A percentile compares a stretch with the other conserved stretches of the same genome.
Evolutionary conservation across 2,113 vertebrate species (phyloP).

Genomic region (Paedocypris sp.): DNA sequence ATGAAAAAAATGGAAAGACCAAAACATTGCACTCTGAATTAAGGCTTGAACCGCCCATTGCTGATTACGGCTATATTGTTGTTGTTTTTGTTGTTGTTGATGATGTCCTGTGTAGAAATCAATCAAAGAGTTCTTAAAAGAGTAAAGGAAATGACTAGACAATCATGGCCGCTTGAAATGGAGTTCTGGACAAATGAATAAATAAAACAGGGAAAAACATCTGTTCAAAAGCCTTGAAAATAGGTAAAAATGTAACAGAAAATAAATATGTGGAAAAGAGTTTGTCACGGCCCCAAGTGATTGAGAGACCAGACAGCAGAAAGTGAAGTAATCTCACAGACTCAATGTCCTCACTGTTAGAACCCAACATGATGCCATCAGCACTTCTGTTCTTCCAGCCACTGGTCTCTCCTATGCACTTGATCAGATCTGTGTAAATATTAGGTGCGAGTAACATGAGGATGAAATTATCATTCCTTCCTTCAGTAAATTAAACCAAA

Average conservation of each 20-base stretch:
- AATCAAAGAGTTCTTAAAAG: too few relatives aligned
- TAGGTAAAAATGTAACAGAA: too few relatives aligned
- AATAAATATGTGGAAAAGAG: too few relatives aligned
- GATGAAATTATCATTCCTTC: constrained; percentile 45
- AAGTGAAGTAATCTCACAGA: not conserved
- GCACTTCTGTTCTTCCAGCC: constrained; percentile 9
- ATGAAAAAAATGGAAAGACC: too few relatives aligned
- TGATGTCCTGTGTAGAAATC: too few relatives aligned
- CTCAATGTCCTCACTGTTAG: constrained; percentile 3
- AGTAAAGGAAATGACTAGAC: too few relatives aligned
- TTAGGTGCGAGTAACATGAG: constrained; percentile 36
- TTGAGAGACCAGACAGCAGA: not conserved
- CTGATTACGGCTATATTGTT: too few relatives aligned
- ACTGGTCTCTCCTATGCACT: constrained; percentile 37
- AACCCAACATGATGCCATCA: constrained; percentile 1
- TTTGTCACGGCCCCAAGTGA: not conserved
- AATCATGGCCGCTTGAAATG: too few relatives aligned
- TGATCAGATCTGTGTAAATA: constrained; percentile 48
- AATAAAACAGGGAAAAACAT: not conserved
- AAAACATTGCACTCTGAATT: too few relatives aligned
- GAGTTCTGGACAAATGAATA: not conserved
- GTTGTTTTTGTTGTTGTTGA: too few relatives aligned
- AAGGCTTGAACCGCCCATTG: too few relatives aligned
- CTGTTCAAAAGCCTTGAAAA: too few relatives aligned
- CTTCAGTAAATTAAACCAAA: constrained; percentile 47